These are phyloP conservation scores for Battus philenor DNA, from an alignment of 1,140 invertebrate species.

Conservation along the genomic window DNA sequence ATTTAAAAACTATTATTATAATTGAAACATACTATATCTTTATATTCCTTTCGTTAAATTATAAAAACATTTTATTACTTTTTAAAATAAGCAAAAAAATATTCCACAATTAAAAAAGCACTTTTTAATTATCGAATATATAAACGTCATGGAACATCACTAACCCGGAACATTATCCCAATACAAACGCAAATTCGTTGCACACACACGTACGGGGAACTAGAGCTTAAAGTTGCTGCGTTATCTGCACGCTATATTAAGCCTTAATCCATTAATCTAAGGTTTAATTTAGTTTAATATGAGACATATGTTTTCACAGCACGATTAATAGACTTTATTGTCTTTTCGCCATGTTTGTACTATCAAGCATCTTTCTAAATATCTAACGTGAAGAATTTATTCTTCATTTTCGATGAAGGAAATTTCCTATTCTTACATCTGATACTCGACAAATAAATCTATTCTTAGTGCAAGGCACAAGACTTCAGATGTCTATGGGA, in stretches of 20 bases:
- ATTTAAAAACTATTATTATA: background rate
- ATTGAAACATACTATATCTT: background rate
- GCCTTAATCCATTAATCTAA: conserved; percentile 17
- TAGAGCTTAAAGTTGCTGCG: conserved; percentile 40
- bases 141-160: conserved; percentile 22
- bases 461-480: no score
- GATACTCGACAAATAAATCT: no score
- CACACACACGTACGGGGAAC: conserved; percentile 33
- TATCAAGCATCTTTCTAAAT: no score
- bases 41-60: background rate
- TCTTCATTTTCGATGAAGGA: no score
- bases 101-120: background rate
- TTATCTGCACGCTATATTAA: conserved; percentile 1
- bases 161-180: conserved; percentile 35
- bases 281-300: conserved; percentile 12
- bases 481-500: no score
- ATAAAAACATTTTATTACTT: no score
- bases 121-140: no score
- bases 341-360: conserved; percentile 23
- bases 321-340: conserved; percentile 28
- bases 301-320: conserved; percentile 24
- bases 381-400: no score
- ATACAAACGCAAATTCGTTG: conserved; percentile 34
- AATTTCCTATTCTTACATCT: no score
- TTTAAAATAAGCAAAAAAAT: background rate